Evolutionary conservation across 2,797 vertebrate genomes (phyloP).

Genomic region (Labroides dimidiatus): DNA sequence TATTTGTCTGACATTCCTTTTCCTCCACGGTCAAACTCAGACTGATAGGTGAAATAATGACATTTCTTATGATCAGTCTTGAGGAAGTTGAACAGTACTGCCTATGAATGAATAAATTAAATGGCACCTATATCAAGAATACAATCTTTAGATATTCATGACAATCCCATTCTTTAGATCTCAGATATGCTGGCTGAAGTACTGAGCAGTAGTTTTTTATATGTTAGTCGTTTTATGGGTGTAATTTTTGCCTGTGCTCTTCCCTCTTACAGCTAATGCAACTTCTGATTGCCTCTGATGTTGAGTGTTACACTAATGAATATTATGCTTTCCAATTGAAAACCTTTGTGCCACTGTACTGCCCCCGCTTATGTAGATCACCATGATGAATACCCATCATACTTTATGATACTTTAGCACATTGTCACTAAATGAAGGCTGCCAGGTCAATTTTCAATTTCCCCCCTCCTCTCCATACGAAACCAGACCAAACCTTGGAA

Average conservation of each 20-base stretch:
- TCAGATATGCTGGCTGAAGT: constrained; percentile 48
- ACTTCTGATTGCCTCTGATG: constrained; percentile 81
- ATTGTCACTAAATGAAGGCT: constrained; percentile 81
- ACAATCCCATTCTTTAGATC: constrained; percentile 22
- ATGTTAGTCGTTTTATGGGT: constrained; percentile 66
- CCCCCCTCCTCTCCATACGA: constrained; percentile 73
- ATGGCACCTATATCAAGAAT: not conserved
- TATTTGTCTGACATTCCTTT: too few species aligned
- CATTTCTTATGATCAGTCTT: not conserved
- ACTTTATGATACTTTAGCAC: constrained; percentile 82
- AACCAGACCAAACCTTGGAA: constrained; percentile 81
- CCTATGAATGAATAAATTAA: not conserved
- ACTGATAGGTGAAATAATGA: constrained; percentile 7
- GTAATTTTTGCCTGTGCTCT: constrained; percentile 60
- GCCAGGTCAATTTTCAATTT: constrained; percentile 83
- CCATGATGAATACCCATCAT: constrained; percentile 83
- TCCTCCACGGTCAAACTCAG: not conserved
- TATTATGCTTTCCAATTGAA: constrained; percentile 84
- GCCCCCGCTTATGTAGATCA: constrained; percentile 80
- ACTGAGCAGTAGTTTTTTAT: constrained; percentile 61
- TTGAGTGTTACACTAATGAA: constrained; percentile 83
- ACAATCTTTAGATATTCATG: not conserved
- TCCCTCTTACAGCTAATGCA: constrained; percentile 78
- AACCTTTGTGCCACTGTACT: constrained; percentile 79
- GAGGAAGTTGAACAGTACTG: not conserved